Conservation (phyloP, 2,888 invertebrate species). For the Glomeris marginata region DNA sequence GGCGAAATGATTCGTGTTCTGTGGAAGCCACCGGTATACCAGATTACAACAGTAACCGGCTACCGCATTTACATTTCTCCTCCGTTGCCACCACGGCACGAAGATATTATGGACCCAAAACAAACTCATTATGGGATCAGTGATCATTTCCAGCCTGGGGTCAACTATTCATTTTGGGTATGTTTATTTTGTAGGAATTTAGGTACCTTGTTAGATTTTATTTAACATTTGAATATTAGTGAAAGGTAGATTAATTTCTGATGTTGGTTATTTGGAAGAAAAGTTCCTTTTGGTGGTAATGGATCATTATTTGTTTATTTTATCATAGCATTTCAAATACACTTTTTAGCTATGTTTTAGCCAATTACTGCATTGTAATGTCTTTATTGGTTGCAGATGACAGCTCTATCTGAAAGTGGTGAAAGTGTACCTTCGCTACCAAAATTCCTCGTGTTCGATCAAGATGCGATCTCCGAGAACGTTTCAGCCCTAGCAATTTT, state of each 20-base stretch:
- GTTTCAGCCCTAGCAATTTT: slow-evolving; percentile 40
- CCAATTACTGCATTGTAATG: neutral
- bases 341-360: too few species aligned
- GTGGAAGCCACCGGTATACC: slow-evolving; percentile 50
- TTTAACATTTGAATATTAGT: too few species aligned
- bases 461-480: slow-evolving; percentile 44
- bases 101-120: slow-evolving; percentile 29
- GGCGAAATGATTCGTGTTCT: slow-evolving; percentile 47
- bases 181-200: slow-evolving; percentile 27
- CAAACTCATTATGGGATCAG: slow-evolving; percentile 40
- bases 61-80: slow-evolving; percentile 53
- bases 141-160: slow-evolving; percentile 38
- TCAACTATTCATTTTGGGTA: slow-evolving; percentile 57
- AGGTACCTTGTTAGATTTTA: too few species aligned
- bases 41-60: slow-evolving; percentile 45
- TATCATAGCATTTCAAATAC: too few species aligned
- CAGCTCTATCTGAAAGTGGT: slow-evolving; percentile 46
- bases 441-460: slow-evolving; percentile 45
- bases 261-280: too few species aligned
- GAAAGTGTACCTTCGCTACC: slow-evolving; percentile 46
- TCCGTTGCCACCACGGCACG: slow-evolving; percentile 38
- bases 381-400: slow-evolving; percentile 36
- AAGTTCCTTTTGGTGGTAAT: too few species aligned
- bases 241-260: too few species aligned
- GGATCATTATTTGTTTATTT: too few species aligned